These are phyloP conservation scores for Agrotis clavis DNA, from an alignment of 2,888 invertebrate species.

Conservation along the genomic window DNA sequence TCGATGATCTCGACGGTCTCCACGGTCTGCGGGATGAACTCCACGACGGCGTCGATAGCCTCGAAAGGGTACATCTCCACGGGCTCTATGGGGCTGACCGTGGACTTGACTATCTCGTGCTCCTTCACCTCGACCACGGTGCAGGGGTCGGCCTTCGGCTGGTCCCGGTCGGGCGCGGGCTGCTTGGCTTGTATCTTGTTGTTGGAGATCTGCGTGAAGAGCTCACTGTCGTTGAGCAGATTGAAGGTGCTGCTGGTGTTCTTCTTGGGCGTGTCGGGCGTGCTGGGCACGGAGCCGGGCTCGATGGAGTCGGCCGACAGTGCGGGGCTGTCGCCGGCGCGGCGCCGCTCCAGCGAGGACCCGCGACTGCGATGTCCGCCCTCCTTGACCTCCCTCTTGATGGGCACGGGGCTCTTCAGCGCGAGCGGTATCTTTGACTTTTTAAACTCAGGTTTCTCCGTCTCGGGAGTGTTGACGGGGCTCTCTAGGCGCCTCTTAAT, in stretches of 20 bases:
- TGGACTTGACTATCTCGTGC: slow-evolving; percentile 93
- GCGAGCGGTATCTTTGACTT: slow-evolving; percentile 87
- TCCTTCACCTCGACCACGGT: slow-evolving; percentile 93
- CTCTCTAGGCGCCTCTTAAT: slow-evolving; percentile 91
- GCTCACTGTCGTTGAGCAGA: slow-evolving; percentile 92
- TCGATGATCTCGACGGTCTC: slow-evolving; percentile 91
- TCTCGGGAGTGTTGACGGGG: slow-evolving; percentile 84
- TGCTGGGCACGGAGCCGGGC: slow-evolving; percentile 53
- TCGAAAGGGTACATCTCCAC: slow-evolving; percentile 88
- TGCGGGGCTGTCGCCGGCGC: slow-evolving; percentile 69
- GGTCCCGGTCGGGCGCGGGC: slow-evolving; percentile 52
- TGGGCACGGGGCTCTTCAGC: slow-evolving; percentile 83
- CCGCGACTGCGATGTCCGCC: slow-evolving; percentile 77
- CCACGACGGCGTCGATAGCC: slow-evolving; percentile 88
- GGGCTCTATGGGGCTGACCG: slow-evolving; percentile 85
- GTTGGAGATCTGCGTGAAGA: slow-evolving; percentile 93
- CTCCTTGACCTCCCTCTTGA: slow-evolving; percentile 80
- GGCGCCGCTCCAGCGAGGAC: slow-evolving; percentile 74
- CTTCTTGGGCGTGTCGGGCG: slow-evolving; percentile 83
- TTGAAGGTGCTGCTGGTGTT: slow-evolving; percentile 91
- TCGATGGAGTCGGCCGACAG: slow-evolving; percentile 15
- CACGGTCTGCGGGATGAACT: slow-evolving; percentile 89
- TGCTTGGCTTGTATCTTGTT: slow-evolving; percentile 77
- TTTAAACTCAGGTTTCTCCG: slow-evolving; percentile 82
- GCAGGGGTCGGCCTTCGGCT: slow-evolving; percentile 76